Evolutionary conservation across 1,140 invertebrate species (phyloP).

Genomic region (Melanaphis sacchari): DNA sequence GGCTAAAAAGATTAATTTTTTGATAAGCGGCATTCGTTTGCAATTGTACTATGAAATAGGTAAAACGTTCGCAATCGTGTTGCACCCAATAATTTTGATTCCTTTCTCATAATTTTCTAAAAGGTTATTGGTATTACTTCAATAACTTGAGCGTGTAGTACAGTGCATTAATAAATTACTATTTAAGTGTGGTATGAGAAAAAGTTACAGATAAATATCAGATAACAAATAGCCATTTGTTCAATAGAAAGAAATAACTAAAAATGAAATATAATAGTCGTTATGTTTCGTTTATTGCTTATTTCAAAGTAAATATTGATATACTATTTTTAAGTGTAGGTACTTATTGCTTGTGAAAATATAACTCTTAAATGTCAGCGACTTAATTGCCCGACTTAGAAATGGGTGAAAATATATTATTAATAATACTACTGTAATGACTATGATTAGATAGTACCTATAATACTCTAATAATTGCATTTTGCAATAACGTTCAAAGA

Average conservation of each 20-base stretch:
- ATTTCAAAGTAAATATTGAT: not conserved
- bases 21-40: too few relatives aligned
- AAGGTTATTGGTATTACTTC: not conserved
- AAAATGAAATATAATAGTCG: not conserved
- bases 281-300: not conserved
- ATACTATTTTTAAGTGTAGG: not conserved
- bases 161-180: not conserved
- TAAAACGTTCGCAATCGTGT: too few relatives aligned
- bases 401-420: not conserved
- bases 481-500: not conserved
- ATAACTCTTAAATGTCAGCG: not conserved
- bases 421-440: not conserved
- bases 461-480: not conserved
- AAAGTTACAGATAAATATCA: not conserved
- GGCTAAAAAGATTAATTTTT: too few relatives aligned
- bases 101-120: too few relatives aligned
- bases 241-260: not conserved
- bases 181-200: not conserved
- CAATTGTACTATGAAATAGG: too few relatives aligned
- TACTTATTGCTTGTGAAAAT: not conserved
- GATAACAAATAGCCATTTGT: not conserved
- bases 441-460: not conserved
- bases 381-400: not conserved
- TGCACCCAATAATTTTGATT: too few relatives aligned
- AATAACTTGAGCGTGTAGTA: not conserved